Evolutionary conservation across 2,888 invertebrate genomes (phyloP).

Genomic region (Lasius platythorax): DNA sequence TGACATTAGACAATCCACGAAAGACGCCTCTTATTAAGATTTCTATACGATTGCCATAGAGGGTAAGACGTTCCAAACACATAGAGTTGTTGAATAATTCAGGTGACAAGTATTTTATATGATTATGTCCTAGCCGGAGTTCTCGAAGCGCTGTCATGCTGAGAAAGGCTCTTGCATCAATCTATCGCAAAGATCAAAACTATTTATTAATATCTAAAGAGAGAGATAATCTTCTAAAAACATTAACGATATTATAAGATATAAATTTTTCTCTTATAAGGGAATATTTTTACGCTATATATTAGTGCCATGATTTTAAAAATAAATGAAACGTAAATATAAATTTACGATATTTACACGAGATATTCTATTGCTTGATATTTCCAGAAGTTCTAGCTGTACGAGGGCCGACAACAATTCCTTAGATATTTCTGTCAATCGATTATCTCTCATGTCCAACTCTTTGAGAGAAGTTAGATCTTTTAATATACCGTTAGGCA

Average conservation of each 20-base stretch:
- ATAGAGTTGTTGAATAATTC: constrained; percentile 88
- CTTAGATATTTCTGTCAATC: constrained; percentile 88
- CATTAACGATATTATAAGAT: neutral
- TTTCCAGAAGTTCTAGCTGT: constrained; percentile 89
- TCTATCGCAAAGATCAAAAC: constrained; percentile 68
- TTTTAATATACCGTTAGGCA: constrained; percentile 88
- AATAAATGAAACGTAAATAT: neutral
- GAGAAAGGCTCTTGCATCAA: constrained; percentile 78
- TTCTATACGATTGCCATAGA: constrained; percentile 91
- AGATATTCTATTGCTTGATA: constrained; percentile 90
- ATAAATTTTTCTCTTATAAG: neutral
- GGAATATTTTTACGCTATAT: neutral
- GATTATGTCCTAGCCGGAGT: constrained; percentile 91
- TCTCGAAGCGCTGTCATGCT: constrained; percentile 86
- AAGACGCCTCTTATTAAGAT: constrained; percentile 89
- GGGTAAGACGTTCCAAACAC: constrained; percentile 89
- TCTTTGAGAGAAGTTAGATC: constrained; percentile 89
- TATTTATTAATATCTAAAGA: neutral
- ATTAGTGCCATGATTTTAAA: neutral
- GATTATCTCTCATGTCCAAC: constrained; percentile 91
- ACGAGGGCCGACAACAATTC: constrained; percentile 87
- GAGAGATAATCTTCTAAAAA: neutral
- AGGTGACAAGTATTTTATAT: constrained; percentile 88
- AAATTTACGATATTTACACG: constrained; percentile 79
- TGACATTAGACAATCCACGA: constrained; percentile 89